Conservation (phyloP, 2,888 invertebrate genomes). For the Pimpla rufipes region DNA sequence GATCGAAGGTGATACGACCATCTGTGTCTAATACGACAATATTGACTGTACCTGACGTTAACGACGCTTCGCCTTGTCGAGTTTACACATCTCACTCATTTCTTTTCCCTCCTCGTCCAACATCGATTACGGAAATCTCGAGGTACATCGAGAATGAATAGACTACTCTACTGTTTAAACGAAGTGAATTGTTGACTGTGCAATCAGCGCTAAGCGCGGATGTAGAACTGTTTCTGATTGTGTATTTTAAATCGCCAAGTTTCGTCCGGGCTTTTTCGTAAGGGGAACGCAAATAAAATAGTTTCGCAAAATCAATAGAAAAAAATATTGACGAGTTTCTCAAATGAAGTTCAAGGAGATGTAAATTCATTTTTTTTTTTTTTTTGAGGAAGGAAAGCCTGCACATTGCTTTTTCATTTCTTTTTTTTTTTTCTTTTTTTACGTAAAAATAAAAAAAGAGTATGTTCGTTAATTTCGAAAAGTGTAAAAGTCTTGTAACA, state of each 20-base stretch:
- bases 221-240: too few relatives aligned
- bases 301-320: too few relatives aligned
- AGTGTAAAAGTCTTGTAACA: too few relatives aligned
- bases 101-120: neutral
- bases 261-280: too few relatives aligned
- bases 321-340: too few relatives aligned
- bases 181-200: neutral
- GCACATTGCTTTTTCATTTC: neutral
- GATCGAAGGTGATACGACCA: slow-evolving; percentile 1
- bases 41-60: neutral
- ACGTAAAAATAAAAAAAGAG: too few relatives aligned
- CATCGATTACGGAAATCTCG: slow-evolving; percentile 4
- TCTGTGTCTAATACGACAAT: slow-evolving; percentile 10
- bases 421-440: too few relatives aligned
- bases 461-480: too few relatives aligned
- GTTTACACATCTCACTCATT: neutral
- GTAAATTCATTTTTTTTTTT: too few relatives aligned
- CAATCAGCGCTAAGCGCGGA: neutral
- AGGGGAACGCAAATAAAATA: too few relatives aligned
- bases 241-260: too few relatives aligned
- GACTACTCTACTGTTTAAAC: neutral
- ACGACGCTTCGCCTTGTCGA: neutral
- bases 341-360: too few relatives aligned
- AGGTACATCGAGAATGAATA: neutral
- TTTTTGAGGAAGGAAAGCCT: neutral